Evolutionary conservation across 2,113 vertebrate genomes (phyloP), one percentile per base, ranked within the genome.

Genomic region (Ameiurus melas): DNA sequence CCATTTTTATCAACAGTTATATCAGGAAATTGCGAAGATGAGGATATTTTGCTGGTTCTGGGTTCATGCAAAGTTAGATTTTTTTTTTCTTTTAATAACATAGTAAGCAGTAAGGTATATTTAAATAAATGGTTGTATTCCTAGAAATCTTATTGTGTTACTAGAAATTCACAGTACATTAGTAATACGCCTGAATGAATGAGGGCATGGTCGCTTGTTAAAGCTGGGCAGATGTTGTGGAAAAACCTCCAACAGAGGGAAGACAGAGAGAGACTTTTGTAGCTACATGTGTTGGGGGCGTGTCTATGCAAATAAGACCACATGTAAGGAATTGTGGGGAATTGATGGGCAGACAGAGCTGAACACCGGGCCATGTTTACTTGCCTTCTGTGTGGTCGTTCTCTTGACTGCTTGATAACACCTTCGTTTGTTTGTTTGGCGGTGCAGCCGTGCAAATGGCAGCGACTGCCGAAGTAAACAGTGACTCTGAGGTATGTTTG

Each of bases 401-500:
- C 14, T 73, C 53, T 83, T 78, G 87, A 66, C 87, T 87, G 81
- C 17, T 25, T 78, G 88, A 58, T 90, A 55, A 83, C 64, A 36
- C 53, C 30, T 85, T 86, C 22, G 10, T 58, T 30, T 82, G 36
- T 66, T 66, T n/a, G 0, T 87, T 83, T 84, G 20, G 81, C 58
- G n/a, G 79, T 89, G 64, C 84, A 91, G 57, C 55, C 78, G 51
- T 91, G 84, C 88, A 86, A 47, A 94, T 94, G 94, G 93, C 94
- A 89, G 90, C 92, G 84, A 90, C 85, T 87, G 87, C 90, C 81
- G 93, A 94, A 89, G 73, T 91, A 80, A 92, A 83, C 91, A 89
- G 89, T 85, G 92, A 94, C 84, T 77, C 88, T 60, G 93, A 95
- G 94, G 95, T 96, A 95, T 85, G 94, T 93, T 85, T 89, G 30